Evolutionary conservation across 2,797 vertebrate species (phyloP), one percentile per base, ranked within the genome.

Genomic region (Gouania willdenowi): DNA sequence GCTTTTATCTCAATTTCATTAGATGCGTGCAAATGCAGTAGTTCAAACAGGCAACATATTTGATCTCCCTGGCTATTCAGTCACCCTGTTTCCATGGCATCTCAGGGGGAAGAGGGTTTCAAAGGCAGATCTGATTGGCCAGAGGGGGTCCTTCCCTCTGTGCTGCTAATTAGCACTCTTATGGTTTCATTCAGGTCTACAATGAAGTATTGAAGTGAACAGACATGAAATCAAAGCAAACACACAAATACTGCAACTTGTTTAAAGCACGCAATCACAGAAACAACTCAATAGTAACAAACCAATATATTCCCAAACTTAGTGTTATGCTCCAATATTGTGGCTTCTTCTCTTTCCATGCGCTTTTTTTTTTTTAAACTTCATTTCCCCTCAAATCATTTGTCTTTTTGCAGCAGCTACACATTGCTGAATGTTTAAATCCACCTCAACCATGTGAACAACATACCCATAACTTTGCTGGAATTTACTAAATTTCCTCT

Each of bases 161-260:
- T 41, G 71, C 66, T 49, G 56, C 74, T 84, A 86, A 86, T 86
- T 83, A 85, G 75, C 58, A 68, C 64, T 56, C 44, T 55, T 53
- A 47, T 67, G 40, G 55, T 52, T 71, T 71, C 72, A 81, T 74
- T 54, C 49, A 35, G 71, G 81, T 83, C 61, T 54, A 40, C 18
- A 32, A 55, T 45, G 48, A 51, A 51, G 66, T 51, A 72, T n/a
- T n/a, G n/a, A n/a, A n/a, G n/a, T n/a, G n/a, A n/a, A n/a, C n/a
- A n/a, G n/a, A n/a, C n/a, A n/a, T n/a, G n/a, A n/a, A n/a, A n/a
- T n/a, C n/a, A n/a, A n/a, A 5, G 35, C 35, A 26, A 7, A 34
- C 31, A 41, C 43, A 47, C 41, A 52, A 5, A 26, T 28, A 43
- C 35, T n/a, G n/a, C n/a, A n/a, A n/a, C n/a, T n/a, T n/a, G n/a